Evolutionary conservation across 2,888 invertebrate species (phyloP), one percentile per base, ranked within the genome.

Genomic region (Drosophila affinis): DNA sequence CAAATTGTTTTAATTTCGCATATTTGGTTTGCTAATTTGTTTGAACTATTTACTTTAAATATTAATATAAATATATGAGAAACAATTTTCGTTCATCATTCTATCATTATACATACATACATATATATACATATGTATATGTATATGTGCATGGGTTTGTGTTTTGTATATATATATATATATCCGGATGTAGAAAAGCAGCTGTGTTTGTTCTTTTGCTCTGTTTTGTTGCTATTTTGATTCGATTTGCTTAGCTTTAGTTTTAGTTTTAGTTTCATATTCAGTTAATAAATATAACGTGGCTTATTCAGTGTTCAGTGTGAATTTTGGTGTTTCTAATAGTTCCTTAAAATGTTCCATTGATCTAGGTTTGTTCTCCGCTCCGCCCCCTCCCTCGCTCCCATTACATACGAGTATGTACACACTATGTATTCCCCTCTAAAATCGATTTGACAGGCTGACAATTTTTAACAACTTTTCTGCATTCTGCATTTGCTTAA

Each of bases 21-120:
- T 88, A 85, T 88, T 88, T 87, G 81, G 87, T 88, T 87, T 88
- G 83, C 87, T 88, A 88, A 85, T 85, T 85, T 87, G 78, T 85
- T 83, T 83, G 83, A 83, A 86, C 83, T 83, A 86, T 83, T 83
- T 83, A 79, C 74, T 82, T 82, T 62, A 62, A 70, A 64, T 72
- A 53, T 70, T 80, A 87, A 85, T 85, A 88, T 87, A 88, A 84
- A 84, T 87, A 86, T 88, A 80, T 77, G 81, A 79, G 82, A 86
- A 89, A 88, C 86, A 86, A 80, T 81, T 79, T 55, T 76, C 73
- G 73, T 78, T 67, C 78, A 76, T 79, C 72, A 65, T 72, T 65
- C 71, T 57, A 72, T 64, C 61, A 58, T 68, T 69, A 68, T 76
- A 58, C 60, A 48, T 75, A 51, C 55, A 49, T 62, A 27, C 5